Percentiles rank a stretch among this genome's conserved stretches.
phyloP scores from a whole-genome alignment of 2,797 vertebrate species.

The Mormyrops attenuatus region DNA sequence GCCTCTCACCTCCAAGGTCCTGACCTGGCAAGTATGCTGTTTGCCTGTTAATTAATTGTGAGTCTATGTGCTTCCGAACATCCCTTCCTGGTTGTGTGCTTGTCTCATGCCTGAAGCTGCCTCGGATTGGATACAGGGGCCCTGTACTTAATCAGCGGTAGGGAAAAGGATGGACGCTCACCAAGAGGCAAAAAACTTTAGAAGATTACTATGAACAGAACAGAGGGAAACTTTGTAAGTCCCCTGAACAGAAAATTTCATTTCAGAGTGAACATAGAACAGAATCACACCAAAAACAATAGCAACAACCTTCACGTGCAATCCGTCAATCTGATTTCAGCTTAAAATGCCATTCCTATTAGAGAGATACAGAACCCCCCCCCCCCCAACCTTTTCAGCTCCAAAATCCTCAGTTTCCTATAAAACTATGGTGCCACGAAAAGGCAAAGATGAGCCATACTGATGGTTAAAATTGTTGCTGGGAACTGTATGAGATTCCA shows the following conservation, averaged over 20 bases:
- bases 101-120: background rate
- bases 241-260: background rate
- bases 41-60: background rate
- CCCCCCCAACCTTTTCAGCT: background rate
- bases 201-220: background rate
- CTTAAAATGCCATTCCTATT: background rate
- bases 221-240: background rate
- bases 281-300: background rate
- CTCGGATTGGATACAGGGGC: background rate
- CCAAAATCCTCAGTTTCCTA: background rate
- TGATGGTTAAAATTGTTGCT: background rate
- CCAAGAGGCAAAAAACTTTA: background rate
- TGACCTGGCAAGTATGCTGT: background rate
- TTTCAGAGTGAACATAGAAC: background rate
- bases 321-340: background rate
- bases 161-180: background rate
- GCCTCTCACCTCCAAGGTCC: background rate
- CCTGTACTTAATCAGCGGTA: background rate
- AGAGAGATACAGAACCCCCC: background rate
- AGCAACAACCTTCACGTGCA: background rate
- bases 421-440: background rate
- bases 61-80: background rate
- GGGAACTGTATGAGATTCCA: background rate
- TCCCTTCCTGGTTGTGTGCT: background rate
- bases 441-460: background rate